These are phyloP conservation scores for Corythoichthys intestinalis DNA, from an alignment of 2,113 vertebrate genomes.

Conservation along the genomic window DNA sequence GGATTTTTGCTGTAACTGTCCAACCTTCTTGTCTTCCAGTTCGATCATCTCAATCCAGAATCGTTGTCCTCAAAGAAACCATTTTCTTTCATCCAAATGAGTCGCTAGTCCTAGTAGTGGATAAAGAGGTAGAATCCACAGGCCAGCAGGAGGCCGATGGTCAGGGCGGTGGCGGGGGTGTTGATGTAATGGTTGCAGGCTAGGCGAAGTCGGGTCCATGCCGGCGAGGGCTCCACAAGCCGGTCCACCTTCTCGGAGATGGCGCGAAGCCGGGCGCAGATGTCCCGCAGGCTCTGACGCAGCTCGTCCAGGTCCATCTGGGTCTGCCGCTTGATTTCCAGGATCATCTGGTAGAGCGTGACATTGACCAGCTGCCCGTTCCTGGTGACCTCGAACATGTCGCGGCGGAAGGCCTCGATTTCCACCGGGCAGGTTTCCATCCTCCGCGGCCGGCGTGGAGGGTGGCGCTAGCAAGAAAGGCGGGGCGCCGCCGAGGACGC, in stretches of 20 bases:
- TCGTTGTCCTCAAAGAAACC: neutral
- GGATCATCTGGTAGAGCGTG: slow-evolving; percentile 7
- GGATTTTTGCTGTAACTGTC: neutral
- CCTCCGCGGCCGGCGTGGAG: neutral
- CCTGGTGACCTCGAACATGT: slow-evolving; percentile 8
- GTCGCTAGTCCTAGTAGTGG: neutral
- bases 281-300: neutral
- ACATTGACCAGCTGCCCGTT: slow-evolving; percentile 6
- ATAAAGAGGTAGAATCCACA: slow-evolving; percentile 1
- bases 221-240: slow-evolving; percentile 5
- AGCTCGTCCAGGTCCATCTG: slow-evolving; percentile 9
- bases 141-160: neutral
- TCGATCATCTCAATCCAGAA: neutral
- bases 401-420: slow-evolving; percentile 7
- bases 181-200: neutral
- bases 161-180: neutral
- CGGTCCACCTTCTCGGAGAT: slow-evolving; percentile 6
- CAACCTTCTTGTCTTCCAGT: neutral
- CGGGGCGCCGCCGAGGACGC: neutral
- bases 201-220: neutral
- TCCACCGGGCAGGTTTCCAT: slow-evolving; percentile 1
- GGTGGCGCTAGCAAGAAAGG: neutral
- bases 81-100: neutral
- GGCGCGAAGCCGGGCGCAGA: neutral
- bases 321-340: slow-evolving; percentile 10